Percentiles rank a stretch among this genome's conserved stretches.
Evolutionary conservation across 2,797 vertebrate genomes (phyloP).

Genomic region (Choloepus didactylus): DNA sequence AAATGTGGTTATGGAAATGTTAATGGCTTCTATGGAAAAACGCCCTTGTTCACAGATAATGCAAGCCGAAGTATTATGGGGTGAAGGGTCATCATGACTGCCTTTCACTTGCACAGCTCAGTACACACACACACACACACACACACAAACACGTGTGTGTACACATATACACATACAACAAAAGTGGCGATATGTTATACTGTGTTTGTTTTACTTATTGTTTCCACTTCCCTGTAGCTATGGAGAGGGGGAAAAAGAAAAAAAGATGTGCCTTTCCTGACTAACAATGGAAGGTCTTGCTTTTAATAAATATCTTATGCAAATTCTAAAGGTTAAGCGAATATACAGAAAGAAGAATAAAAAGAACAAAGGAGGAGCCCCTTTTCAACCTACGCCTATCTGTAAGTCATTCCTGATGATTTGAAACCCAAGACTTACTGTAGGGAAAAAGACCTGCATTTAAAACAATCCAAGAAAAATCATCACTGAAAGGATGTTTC

Average conservation of each 20-base stretch:
- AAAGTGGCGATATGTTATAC: not conserved
- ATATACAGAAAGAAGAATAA: not conserved
- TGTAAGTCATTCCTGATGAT: slow-evolving; percentile 28
- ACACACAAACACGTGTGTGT: too few species aligned
- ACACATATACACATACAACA: not conserved
- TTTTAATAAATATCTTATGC: slow-evolving; percentile 15
- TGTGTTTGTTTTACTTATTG: not conserved
- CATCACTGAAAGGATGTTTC: not conserved
- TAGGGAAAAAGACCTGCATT: not conserved
- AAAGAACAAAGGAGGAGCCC: slow-evolving; percentile 10
- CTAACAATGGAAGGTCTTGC: not conserved
- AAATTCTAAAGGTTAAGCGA: slow-evolving; percentile 37
- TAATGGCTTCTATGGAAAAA: not conserved
- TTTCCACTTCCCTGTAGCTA: not conserved
- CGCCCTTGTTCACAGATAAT: not conserved
- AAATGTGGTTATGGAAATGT: not conserved
- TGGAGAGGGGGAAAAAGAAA: too few species aligned
- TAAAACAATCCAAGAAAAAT: slow-evolving; percentile 1
- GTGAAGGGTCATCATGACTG: not conserved
- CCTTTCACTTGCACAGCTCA: not conserved
- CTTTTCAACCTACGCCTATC: slow-evolving; percentile 6
- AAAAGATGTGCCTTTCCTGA: not conserved
- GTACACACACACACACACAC: not conserved
- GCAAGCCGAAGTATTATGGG: not conserved
- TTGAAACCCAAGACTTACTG: not conserved